Evolutionary conservation across 2,888 invertebrate species (phyloP).

Genomic region (Peribatodes rhomboidaria): DNA sequence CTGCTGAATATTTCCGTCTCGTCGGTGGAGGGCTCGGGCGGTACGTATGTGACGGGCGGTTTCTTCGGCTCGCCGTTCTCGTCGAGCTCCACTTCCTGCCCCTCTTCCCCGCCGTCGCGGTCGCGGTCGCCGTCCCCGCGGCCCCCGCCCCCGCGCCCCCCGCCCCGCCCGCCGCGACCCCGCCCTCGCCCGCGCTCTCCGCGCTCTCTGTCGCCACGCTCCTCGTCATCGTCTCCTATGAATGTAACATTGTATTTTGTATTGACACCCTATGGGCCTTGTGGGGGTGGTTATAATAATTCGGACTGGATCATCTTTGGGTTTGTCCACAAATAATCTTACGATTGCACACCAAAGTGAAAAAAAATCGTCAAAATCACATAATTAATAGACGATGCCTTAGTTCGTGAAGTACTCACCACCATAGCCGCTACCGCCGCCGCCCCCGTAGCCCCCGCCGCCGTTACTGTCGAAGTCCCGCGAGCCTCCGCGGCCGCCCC

Average conservation of each 20-base stretch:
- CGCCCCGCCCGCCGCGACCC: constrained; percentile 60
- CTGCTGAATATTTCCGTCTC: constrained; percentile 90
- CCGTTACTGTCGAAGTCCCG: constrained; percentile 66
- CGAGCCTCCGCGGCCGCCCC: constrained; percentile 68
- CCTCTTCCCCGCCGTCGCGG: constrained; percentile 49
- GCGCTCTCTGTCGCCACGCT: constrained; percentile 56
- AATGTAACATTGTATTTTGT: no score
- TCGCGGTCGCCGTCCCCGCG: constrained; percentile 55
- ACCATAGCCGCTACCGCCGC: constrained; percentile 52
- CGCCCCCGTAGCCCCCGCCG: constrained; percentile 51
- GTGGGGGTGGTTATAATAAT: no score
- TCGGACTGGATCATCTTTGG: no score
- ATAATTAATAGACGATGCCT: not conserved
- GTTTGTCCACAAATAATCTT: no score
- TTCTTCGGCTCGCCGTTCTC: constrained; percentile 74
- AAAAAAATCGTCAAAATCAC: no score
- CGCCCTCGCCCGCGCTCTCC: constrained; percentile 54
- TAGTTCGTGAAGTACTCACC: constrained; percentile 38
- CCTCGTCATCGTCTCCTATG: constrained; percentile 49
- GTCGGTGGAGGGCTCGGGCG: constrained; percentile 90
- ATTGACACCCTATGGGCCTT: no score
- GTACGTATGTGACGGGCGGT: constrained; percentile 87
- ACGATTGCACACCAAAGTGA: no score
- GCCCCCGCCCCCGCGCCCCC: constrained; percentile 58
- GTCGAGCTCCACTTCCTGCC: constrained; percentile 55